Percentiles rank a stretch among this genome's conserved stretches.
phyloP scores from a whole-genome alignment of 1,140 invertebrate species.

The Heliconius himera region DNA sequence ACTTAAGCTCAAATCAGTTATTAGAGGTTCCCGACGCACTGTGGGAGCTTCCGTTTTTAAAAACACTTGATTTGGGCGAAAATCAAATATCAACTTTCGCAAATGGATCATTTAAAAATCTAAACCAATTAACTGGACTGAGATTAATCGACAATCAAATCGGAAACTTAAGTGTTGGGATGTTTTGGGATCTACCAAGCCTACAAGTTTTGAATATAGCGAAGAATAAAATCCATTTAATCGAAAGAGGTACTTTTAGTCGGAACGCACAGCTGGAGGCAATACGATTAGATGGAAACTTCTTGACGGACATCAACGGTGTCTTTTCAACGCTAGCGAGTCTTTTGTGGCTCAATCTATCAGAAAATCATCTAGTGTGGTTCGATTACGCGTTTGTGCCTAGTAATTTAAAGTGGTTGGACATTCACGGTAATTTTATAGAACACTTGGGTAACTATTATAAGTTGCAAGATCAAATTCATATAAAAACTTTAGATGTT shows the following conservation, averaged over 20 bases:
- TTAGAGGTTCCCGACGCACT: slow-evolving; percentile 91
- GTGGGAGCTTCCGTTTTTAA: slow-evolving; percentile 90
- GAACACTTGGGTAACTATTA: slow-evolving; percentile 93
- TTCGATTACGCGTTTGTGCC: slow-evolving; percentile 95
- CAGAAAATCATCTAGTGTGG: slow-evolving; percentile 94
- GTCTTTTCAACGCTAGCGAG: slow-evolving; percentile 91
- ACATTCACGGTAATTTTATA: slow-evolving; percentile 94
- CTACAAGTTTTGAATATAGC: slow-evolving; percentile 93
- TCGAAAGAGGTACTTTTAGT: slow-evolving; percentile 91
- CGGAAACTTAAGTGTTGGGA: slow-evolving; percentile 90
- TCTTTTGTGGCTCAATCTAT: slow-evolving; percentile 93
- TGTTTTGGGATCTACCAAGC: slow-evolving; percentile 92
- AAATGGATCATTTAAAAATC: slow-evolving; percentile 91
- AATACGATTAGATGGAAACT: slow-evolving; percentile 92
- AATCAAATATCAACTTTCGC: slow-evolving; percentile 91
- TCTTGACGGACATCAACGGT: slow-evolving; percentile 92
- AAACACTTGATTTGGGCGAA: slow-evolving; percentile 92
- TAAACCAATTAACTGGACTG: slow-evolving; percentile 92
- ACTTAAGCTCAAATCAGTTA: slow-evolving; percentile 93
- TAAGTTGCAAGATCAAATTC: slow-evolving; percentile 89
- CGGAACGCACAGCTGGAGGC: slow-evolving; percentile 90
- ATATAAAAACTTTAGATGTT: slow-evolving; percentile 91
- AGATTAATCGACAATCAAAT: slow-evolving; percentile 93
- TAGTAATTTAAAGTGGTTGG: slow-evolving; percentile 93
- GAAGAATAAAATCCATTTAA: slow-evolving; percentile 92